Conservation (phyloP, 1,140 invertebrate genomes). For the Drosophila bipectinata region DNA sequence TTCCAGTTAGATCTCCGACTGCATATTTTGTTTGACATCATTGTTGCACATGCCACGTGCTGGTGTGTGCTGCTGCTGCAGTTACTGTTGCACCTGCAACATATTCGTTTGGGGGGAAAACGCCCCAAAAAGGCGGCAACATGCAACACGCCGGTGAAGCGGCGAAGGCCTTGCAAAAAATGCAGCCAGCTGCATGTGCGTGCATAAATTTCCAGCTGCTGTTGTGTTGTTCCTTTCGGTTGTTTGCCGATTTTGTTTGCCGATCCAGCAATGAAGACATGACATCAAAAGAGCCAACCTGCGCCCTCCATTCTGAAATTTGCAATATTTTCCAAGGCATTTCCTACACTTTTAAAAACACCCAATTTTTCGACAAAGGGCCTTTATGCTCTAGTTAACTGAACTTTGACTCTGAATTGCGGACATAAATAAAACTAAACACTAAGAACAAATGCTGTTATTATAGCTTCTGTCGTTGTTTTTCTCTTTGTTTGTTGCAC, state of each 20-base stretch:
- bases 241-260: conserved; percentile 55
- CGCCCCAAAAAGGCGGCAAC: conserved; percentile 53
- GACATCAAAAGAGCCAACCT: conserved; percentile 22
- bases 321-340: conserved; percentile 23
- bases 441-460: conserved; percentile 47
- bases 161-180: conserved; percentile 47
- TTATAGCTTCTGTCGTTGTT: conserved; percentile 36
- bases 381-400: conserved; percentile 22
- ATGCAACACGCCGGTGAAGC: conserved; percentile 30
- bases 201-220: conserved; percentile 57
- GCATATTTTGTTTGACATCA: conserved; percentile 60
- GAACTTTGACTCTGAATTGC: background rate
- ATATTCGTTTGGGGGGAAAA: conserved; percentile 22
- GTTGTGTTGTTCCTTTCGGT: conserved; percentile 17
- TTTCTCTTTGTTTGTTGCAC: conserved; percentile 55
- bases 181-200: conserved; percentile 64
- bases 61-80: conserved; percentile 36
- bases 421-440: conserved; percentile 44
- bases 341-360: background rate
- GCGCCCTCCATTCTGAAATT: conserved; percentile 24
- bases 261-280: conserved; percentile 54
- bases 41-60: conserved; percentile 56
- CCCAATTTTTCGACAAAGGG: no score
- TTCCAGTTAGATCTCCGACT: conserved; percentile 30
- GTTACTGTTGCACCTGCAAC: conserved; percentile 40